These are phyloP conservation scores for Hypocryptadius cinnamomeus DNA, from an alignment of 2,113 vertebrate species.

Conservation along the genomic window DNA sequence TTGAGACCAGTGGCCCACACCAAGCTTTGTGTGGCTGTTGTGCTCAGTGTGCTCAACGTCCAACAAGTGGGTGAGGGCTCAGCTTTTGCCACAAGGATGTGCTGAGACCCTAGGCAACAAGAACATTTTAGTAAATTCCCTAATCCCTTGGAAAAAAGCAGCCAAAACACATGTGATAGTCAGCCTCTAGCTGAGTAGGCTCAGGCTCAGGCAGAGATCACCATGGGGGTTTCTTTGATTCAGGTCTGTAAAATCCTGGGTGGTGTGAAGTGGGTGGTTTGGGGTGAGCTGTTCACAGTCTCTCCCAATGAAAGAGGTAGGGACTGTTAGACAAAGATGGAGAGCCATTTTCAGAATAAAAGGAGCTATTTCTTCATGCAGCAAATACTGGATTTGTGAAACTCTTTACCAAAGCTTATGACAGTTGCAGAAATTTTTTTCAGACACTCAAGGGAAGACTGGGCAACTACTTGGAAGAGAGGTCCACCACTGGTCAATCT, in stretches of 20 bases:
- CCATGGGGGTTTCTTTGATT: neutral
- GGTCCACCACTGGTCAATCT: neutral
- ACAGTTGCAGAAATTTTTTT: neutral
- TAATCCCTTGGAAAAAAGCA: neutral
- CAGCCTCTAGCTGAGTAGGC: neutral
- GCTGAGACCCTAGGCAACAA: neutral
- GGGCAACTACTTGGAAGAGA: neutral
- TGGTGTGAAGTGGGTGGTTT: neutral
- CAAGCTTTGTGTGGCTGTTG: rapidly evolving
- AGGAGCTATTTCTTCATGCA: neutral
- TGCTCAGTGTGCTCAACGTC: rapidly evolving
- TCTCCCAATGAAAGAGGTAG: neutral
- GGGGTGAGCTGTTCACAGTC: neutral
- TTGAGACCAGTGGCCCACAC: neutral
- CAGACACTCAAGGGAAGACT: neutral
- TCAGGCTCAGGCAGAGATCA: neutral
- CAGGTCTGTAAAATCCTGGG: neutral
- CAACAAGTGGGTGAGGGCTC: neutral
- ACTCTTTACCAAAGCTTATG: neutral
- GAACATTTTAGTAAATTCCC: neutral
- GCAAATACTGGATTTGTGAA: neutral
- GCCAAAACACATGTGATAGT: neutral
- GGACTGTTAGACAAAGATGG: neutral
- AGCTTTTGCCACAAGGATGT: neutral
- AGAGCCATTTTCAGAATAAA: neutral